Conservation (phyloP, 2,113 vertebrate genomes). For the Phalacrocorax pelagicus region DNA sequence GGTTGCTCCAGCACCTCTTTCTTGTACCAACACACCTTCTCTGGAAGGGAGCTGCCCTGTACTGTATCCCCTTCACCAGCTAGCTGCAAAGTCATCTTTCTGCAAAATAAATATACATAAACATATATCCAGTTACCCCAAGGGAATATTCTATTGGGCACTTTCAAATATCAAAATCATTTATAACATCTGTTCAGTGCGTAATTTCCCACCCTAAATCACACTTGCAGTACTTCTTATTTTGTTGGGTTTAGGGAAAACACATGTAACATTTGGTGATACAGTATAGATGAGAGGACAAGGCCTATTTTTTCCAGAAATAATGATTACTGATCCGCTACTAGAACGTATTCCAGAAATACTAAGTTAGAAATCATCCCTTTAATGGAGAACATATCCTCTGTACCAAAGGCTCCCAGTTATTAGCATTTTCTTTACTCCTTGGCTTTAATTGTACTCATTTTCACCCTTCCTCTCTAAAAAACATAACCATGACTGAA, state of each 20-base stretch:
- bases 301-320: not conserved
- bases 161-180: slow-evolving; percentile 20
- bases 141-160: not conserved
- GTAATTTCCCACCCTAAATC: not conserved
- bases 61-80: not conserved
- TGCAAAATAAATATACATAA: not conserved
- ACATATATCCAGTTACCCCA: not conserved
- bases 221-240: not conserved
- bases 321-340: not conserved
- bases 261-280: not conserved
- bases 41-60: not conserved
- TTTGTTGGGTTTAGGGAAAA: not conserved
- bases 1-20: not conserved
- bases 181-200: not conserved
- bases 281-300: not conserved
- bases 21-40: not conserved
- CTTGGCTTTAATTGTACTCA: not conserved
- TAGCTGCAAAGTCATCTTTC: slow-evolving; percentile 1
- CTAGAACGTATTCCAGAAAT: not conserved
- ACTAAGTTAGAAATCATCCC: not conserved
- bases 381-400: not conserved
- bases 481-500: not conserved
- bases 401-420: not conserved
- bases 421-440: not conserved
- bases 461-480: not conserved